Evolutionary conservation across 2,888 invertebrate species (phyloP).

Genomic region (Sinhomidia bicolor): DNA sequence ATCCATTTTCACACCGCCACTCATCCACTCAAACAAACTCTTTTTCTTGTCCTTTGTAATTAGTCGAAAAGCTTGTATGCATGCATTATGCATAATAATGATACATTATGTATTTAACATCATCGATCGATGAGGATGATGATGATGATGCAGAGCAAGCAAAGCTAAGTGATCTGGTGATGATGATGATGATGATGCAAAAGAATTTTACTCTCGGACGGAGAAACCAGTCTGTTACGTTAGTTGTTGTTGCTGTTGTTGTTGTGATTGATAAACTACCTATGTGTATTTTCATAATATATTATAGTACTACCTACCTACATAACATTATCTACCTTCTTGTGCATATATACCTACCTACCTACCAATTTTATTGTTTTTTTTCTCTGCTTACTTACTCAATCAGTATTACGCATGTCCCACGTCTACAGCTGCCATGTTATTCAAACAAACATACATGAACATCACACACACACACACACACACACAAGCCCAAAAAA

Average conservation of each 20-base stretch:
- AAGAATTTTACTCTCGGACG: conserved; percentile 24
- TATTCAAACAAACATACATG: conserved; percentile 1
- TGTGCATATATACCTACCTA: background rate
- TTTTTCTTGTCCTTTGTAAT: conserved; percentile 67
- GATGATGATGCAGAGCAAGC: conserved; percentile 40
- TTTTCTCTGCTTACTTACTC: too few species aligned
- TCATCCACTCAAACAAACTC: conserved; percentile 10
- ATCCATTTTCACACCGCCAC: conserved; percentile 66
- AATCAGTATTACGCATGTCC: conserved; percentile 30
- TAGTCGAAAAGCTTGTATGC: conserved; percentile 58
- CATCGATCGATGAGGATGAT: conserved; percentile 42
- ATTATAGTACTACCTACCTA: too few species aligned
- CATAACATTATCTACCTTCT: too few species aligned
- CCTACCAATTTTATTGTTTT: conserved; percentile 10
- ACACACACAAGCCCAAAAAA: background rate
- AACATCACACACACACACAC: too few species aligned
- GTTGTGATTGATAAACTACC: conserved; percentile 61
- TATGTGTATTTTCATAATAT: background rate
- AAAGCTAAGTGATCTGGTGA: background rate
- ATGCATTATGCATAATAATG: conserved; percentile 56
- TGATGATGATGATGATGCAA: conserved; percentile 23
- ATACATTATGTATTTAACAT: conserved; percentile 43
- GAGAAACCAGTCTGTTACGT: conserved; percentile 51
- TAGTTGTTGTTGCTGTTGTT: too few species aligned
- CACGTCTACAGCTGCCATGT: conserved; percentile 5